Evolutionary conservation across 2,888 invertebrate species (phyloP).

Genomic region (Coremacera marginata): DNA sequence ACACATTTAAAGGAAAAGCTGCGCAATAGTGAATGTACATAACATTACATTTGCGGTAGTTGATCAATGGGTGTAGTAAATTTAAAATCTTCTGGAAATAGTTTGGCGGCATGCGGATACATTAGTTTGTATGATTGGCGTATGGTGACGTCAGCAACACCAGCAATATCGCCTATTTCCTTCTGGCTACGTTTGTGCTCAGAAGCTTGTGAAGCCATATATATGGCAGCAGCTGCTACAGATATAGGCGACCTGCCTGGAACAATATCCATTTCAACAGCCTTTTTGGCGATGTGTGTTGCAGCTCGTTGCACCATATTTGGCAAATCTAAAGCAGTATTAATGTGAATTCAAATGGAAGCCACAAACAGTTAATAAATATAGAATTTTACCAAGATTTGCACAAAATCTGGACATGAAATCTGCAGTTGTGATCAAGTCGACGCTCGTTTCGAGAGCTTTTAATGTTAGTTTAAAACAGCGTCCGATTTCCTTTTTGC

Average conservation of each 20-base stretch:
- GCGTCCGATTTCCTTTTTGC: slow-evolving; percentile 98
- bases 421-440: slow-evolving; percentile 97
- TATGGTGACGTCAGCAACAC: slow-evolving; percentile 98
- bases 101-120: slow-evolving; percentile 91
- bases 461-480: slow-evolving; percentile 98
- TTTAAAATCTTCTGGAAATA: slow-evolving; percentile 97
- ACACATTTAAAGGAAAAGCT: background rate
- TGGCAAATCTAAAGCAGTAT: slow-evolving; percentile 72
- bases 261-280: slow-evolving; percentile 96
- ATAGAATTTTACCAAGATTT: slow-evolving; percentile 76
- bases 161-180: slow-evolving; percentile 98
- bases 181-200: slow-evolving; percentile 96
- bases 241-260: slow-evolving; percentile 98
- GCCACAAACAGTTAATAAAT: background rate
- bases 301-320: slow-evolving; percentile 93
- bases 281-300: slow-evolving; percentile 95
- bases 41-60: slow-evolving; percentile 83
- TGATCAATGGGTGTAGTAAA: slow-evolving; percentile 95
- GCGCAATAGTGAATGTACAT: background rate
- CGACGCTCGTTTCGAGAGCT: slow-evolving; percentile 95
- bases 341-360: background rate
- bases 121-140: slow-evolving; percentile 97
- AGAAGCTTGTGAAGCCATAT: slow-evolving; percentile 99
- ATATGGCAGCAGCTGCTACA: slow-evolving; percentile 98
- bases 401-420: slow-evolving; percentile 99